Conservation (phyloP, 2,888 invertebrate genomes). For the Onchidella celtica region DNA sequence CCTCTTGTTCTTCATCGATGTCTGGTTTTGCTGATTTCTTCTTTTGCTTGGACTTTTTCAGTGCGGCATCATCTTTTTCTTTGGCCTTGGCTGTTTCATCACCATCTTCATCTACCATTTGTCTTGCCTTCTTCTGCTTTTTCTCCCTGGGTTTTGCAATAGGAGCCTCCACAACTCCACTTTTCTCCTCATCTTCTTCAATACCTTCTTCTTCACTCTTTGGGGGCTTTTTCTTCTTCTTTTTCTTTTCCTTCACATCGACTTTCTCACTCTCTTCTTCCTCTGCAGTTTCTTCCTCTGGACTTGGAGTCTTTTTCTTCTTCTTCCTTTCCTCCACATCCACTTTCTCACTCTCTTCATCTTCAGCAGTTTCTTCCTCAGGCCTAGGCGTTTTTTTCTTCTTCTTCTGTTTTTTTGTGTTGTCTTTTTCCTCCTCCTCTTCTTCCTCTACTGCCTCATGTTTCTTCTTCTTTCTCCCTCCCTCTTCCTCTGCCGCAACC, state of each 20-base stretch:
- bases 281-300: slow-evolving; percentile 56
- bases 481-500: slow-evolving; percentile 48
- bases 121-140: slow-evolving; percentile 11
- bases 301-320: slow-evolving; percentile 64
- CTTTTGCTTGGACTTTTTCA: slow-evolving; percentile 56
- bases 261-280: slow-evolving; percentile 52
- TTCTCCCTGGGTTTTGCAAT: slow-evolving; percentile 52
- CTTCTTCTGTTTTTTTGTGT: slow-evolving; percentile 50
- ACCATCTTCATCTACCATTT: slow-evolving; percentile 40
- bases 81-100: slow-evolving; percentile 17
- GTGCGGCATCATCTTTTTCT: slow-evolving; percentile 39
- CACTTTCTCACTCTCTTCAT: too few species aligned
- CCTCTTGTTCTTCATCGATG: slow-evolving; percentile 21
- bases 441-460: slow-evolving; percentile 38
- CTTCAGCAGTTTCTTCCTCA: slow-evolving; percentile 3
- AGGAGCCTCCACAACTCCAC: not conserved
- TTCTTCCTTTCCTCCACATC: too few species aligned
- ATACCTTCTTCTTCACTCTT: not conserved
- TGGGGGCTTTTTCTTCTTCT: slow-evolving; percentile 36
- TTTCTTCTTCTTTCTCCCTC: not conserved
- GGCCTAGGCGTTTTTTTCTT: slow-evolving; percentile 35
- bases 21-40: slow-evolving; percentile 69
- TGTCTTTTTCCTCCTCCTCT: slow-evolving; percentile 14
- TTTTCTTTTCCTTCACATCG: slow-evolving; percentile 48
- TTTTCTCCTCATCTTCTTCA: too few species aligned